These are phyloP conservation scores for Merluccius polli DNA, from an alignment of 2,797 vertebrate species.

Conservation along the genomic window DNA sequence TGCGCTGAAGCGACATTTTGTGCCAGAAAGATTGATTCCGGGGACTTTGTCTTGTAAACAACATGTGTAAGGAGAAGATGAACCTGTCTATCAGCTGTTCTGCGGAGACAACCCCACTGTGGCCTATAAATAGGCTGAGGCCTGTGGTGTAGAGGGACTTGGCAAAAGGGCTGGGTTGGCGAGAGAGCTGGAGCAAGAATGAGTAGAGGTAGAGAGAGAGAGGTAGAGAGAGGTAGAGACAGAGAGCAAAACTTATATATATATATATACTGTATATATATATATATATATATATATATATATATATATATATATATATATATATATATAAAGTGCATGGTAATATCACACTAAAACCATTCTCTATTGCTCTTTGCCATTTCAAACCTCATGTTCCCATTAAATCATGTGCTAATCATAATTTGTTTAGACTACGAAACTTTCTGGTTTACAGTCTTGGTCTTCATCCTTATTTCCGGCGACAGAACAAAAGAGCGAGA, in stretches of 20 bases:
- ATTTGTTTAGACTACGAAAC: too few species aligned
- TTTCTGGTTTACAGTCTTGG: too few species aligned
- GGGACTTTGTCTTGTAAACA: neutral
- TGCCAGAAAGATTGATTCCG: neutral
- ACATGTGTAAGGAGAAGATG: neutral
- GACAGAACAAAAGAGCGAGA: neutral
- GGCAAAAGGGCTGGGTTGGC: conserved; percentile 21
- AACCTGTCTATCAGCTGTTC: conserved; percentile 7
- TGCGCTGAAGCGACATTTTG: neutral
- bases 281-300: too few species aligned
- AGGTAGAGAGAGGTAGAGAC: neutral
- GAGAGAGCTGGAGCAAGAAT: conserved; percentile 13
- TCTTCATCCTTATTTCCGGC: too few species aligned
- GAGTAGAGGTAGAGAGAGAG: neutral
- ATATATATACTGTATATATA: too few species aligned
- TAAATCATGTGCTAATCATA: too few species aligned
- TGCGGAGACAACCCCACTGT: neutral
- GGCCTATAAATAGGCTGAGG: conserved; percentile 21
- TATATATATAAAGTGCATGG: too few species aligned
- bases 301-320: too few species aligned
- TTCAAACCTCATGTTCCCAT: too few species aligned
- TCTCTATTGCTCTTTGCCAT: too few species aligned
- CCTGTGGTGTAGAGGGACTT: conserved; percentile 8
- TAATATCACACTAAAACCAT: too few species aligned
- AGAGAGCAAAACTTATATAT: too few species aligned